These are phyloP conservation scores for Hypsibius dujardini DNA, from an alignment of 1,140 invertebrate genomes.

Conservation along the genomic window DNA sequence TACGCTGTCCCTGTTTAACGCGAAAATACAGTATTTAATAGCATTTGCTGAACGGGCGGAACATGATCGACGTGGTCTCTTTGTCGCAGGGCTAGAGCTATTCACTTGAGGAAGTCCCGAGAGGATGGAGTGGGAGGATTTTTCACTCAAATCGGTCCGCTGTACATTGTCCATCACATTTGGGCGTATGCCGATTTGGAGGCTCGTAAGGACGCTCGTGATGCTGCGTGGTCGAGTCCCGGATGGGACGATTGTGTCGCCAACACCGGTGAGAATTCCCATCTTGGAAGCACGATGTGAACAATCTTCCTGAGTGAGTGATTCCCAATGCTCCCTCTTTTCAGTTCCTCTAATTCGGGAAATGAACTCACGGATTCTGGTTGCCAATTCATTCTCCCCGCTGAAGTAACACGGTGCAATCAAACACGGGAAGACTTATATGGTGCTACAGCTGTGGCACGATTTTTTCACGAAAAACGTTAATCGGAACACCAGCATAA, in stretches of 20 bases:
- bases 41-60: slow-evolving; percentile 15
- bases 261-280: slow-evolving; percentile 47
- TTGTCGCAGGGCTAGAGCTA: slow-evolving; percentile 56
- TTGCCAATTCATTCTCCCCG: slow-evolving; percentile 74
- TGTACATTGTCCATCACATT: slow-evolving; percentile 93
- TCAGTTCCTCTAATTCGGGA: slow-evolving; percentile 74
- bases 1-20: no score
- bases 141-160: slow-evolving; percentile 83
- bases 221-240: slow-evolving; percentile 80
- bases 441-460: no score
- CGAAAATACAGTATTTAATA: no score
- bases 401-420: no score
- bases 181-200: slow-evolving; percentile 88
- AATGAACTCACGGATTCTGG: slow-evolving; percentile 79
- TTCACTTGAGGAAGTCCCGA: slow-evolving; percentile 69
- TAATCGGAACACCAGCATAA: no score
- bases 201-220: slow-evolving; percentile 70
- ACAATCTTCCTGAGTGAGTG: not conserved
- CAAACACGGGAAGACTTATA: no score
- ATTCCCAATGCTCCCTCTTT: not conserved
- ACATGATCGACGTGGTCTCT: slow-evolving; percentile 8
- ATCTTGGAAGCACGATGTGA: not conserved
- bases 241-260: slow-evolving; percentile 96
- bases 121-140: slow-evolving; percentile 85
- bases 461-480: no score